Base-by-base conservation (phyloP, 2,888 invertebrate genomes). In the Drosophila lutescens region DNA sequence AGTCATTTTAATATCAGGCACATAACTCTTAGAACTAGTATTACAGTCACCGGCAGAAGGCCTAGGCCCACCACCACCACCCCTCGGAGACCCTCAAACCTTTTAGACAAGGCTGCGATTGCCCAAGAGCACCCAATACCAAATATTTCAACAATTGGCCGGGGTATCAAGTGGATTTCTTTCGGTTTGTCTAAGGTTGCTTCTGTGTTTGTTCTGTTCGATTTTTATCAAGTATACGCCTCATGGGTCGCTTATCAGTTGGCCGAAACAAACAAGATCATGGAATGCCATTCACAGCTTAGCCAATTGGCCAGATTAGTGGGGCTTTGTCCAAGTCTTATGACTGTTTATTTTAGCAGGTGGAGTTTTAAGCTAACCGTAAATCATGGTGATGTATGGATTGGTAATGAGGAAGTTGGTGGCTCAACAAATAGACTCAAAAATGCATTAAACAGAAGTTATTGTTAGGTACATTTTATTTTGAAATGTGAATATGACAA, bases 221-320 rank as follows among this genome's bases (percentile, higher is more conserved):
- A 74, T 76, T 78, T 71, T 74, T 78, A 82, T 82, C 82, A 81
- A 75, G 73, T 54, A 84, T 83, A 81, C 82, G 82, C 76, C 53
- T 34, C 57, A 60, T 63, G 49, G 63, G 56, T 47, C 61, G 69
- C 72, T 81, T 84, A 81, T 77, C 80, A 74, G 66, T 47, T 55
- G 59, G 36, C 5, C 58, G 20, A 59, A 56, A 17, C 13, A 59
- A 49, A 36, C 40, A 56, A 44, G 62, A 62, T 66, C 65, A 54
- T 1, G 23, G 62, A 65, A 62, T 65, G 53, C 53, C 62, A 32
- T 32, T 62, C 36, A 9, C 26, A 26, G 65, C 54, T 66, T 41
- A 66, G 54, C 34, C 34, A 13, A 62, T 62, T 54, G 65, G 32
- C 32, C 46, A 12, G 62, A 53, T 62, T 62, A 62, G 13, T 32